phyloP scores from a whole-genome alignment of 2,888 invertebrate genomes.

The Tricholauxania praeusta region DNA sequence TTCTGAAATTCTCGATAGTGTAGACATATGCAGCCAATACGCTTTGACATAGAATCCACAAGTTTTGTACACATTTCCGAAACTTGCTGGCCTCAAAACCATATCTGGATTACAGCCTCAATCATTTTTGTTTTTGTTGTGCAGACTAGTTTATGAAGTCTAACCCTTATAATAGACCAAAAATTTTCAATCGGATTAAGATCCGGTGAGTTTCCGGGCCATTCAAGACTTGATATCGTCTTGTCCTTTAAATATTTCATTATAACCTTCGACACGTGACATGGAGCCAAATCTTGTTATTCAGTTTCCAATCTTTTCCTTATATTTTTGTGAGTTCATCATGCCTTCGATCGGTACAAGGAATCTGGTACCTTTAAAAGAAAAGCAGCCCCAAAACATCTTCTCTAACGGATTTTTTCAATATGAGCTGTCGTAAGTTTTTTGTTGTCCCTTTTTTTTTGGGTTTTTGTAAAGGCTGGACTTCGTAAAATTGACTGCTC shows the following conservation, averaged over 20 bases:
- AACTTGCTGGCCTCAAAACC: too few relatives aligned
- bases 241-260: background rate
- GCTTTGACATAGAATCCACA: too few relatives aligned
- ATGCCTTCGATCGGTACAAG: background rate
- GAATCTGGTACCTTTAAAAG: background rate
- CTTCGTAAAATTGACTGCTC: too few relatives aligned
- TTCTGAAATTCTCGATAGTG: too few relatives aligned
- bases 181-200: background rate
- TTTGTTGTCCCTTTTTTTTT: too few relatives aligned
- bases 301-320: background rate
- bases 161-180: background rate
- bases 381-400: background rate
- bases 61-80: too few relatives aligned
- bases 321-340: background rate
- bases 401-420: too few relatives aligned
- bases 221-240: background rate
- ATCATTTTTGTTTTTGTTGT: background rate
- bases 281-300: conserved; percentile 7
- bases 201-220: background rate
- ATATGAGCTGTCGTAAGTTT: too few relatives aligned
- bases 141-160: background rate
- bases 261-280: background rate
- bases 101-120: background rate
- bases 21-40: too few relatives aligned
- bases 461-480: too few relatives aligned